A percentile compares a stretch with the other conserved stretches of the same genome.
Evolutionary conservation across 2,797 vertebrate genomes (phyloP).

Genomic region (Odontamblyopus lacepedii): DNA sequence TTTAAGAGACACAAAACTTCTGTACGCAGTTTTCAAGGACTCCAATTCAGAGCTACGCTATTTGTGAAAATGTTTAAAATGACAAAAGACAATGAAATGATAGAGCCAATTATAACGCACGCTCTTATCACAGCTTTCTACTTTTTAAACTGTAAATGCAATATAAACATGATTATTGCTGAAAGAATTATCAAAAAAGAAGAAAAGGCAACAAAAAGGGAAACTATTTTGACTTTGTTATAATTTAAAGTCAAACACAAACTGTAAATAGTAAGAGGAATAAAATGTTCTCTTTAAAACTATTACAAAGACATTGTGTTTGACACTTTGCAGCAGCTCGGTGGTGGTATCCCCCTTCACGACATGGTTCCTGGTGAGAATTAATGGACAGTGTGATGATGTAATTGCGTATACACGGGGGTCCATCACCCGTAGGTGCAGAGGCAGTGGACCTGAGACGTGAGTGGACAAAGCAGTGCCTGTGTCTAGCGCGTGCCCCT

Average conservation of each 20-base stretch:
- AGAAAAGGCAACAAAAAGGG: background rate
- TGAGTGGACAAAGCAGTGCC: slow-evolving; percentile 40
- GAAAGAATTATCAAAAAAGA: background rate
- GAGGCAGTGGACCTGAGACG: slow-evolving; percentile 24
- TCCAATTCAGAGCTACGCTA: no score
- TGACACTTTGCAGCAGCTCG: no score
- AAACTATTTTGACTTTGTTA: background rate
- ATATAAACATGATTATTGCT: background rate
- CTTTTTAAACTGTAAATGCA: background rate
- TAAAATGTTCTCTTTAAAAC: no score
- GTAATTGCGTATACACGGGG: slow-evolving; percentile 22
- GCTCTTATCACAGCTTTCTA: background rate
- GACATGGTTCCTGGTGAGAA: background rate
- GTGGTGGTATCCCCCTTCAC: background rate
- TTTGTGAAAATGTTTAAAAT: no score
- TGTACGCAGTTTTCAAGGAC: background rate
- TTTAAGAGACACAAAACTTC: background rate
- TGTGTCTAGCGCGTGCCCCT: slow-evolving; percentile 45
- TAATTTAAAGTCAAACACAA: no score
- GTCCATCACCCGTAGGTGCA: slow-evolving; percentile 16
- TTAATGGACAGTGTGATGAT: slow-evolving; percentile 23
- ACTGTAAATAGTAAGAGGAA: no score
- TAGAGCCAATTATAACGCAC: background rate
- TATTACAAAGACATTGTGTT: no score
- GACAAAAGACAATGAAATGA: no score